A percentile compares a stretch with the other conserved stretches of the same genome.
These are phyloP conservation scores for Strix aluco DNA, from an alignment of 2,113 vertebrate species.

Conservation along the genomic window DNA sequence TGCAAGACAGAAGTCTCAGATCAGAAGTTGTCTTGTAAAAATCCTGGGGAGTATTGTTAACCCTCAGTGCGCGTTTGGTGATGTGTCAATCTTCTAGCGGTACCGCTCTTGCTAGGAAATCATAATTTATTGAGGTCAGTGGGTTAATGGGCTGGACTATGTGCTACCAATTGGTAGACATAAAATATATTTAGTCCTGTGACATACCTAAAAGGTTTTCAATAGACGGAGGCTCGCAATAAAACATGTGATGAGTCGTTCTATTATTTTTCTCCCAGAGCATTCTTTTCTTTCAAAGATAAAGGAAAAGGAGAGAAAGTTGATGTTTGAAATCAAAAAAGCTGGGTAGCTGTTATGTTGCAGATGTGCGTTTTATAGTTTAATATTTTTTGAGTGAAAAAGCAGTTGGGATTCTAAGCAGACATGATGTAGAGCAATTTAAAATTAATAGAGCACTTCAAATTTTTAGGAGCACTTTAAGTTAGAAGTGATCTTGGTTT, in stretches of 20 bases:
- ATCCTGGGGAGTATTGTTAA: slow-evolving; percentile 26
- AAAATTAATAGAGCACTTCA: slow-evolving; percentile 63
- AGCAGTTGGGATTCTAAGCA: slow-evolving; percentile 50
- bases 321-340: not conserved
- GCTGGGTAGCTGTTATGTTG: not conserved
- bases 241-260: not conserved
- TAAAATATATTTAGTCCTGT: slow-evolving; percentile 57
- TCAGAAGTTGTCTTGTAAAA: not conserved
- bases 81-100: slow-evolving; percentile 37
- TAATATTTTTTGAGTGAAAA: not conserved
- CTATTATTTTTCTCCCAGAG: not conserved
- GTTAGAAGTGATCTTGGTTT: slow-evolving; percentile 38
- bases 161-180: slow-evolving; percentile 53
- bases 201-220: slow-evolving; percentile 56
- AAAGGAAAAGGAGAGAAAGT: not conserved
- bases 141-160: slow-evolving; percentile 50
- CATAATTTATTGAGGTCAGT: slow-evolving; percentile 32
- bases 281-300: not conserved
- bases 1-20: slow-evolving; percentile 12
- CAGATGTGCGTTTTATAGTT: slow-evolving; percentile 44
- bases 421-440: slow-evolving; percentile 53
- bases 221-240: not conserved
- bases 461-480: slow-evolving; percentile 57
- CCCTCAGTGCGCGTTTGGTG: not conserved
- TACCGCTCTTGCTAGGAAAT: slow-evolving; percentile 31